Conservation (phyloP, 2,797 vertebrate species). For the Lophotriccus pileatus region DNA sequence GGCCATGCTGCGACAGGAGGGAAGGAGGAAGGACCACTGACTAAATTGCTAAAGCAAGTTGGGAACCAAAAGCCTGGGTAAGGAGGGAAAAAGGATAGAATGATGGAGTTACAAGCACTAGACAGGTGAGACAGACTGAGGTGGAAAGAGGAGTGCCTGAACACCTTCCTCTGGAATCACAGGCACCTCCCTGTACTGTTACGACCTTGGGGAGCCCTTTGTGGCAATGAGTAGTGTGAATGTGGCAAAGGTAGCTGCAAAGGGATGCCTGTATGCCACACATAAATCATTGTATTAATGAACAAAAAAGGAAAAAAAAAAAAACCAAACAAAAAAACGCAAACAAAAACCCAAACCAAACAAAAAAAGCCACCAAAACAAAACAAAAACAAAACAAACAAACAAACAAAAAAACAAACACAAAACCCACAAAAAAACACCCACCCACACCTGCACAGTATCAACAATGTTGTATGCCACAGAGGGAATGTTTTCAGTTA, state of each 20-base stretch:
- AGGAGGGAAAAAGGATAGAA: neutral
- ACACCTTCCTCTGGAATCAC: neutral
- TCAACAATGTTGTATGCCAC: neutral
- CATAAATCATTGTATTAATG: neutral
- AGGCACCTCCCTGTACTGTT: neutral
- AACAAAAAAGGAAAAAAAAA: neutral
- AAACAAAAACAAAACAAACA: neutral
- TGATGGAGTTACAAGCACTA: neutral
- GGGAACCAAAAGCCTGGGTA: neutral
- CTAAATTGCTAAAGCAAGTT: accelerated
- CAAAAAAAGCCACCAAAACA: neutral
- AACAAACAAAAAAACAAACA: neutral
- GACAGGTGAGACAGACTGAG: neutral
- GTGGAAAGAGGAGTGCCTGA: neutral
- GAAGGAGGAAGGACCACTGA: neutral
- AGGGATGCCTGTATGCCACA: neutral
- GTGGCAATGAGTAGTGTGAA: neutral
- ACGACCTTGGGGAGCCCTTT: neutral
- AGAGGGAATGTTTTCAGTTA: neutral
- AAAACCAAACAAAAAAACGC: neutral
- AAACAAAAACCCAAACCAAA: neutral
- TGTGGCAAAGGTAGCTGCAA: neutral
- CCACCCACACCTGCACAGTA: neutral
- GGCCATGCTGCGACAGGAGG: accelerated
- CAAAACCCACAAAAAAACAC: neutral